Percentiles rank a stretch among this genome's conserved stretches.
phyloP scores from a whole-genome alignment of 2,888 invertebrate genomes.

The Drosophila fulvimacula region DNA sequence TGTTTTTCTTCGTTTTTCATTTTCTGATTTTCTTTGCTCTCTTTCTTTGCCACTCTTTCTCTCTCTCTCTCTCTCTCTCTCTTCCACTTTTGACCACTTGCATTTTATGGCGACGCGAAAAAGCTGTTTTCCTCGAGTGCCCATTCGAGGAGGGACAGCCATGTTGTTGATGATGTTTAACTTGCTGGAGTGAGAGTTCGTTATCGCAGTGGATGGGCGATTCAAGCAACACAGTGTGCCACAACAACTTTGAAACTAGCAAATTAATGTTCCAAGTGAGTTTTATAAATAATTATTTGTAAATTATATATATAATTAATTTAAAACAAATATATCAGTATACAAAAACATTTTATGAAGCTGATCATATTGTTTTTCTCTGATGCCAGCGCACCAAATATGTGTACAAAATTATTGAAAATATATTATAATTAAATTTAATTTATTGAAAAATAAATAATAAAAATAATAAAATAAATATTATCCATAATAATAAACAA shows the following conservation, averaged over 20 bases:
- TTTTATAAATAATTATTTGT: no score
- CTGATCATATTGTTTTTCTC: no score
- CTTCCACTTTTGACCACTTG: constrained; percentile 67
- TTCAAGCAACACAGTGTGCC: constrained; percentile 43
- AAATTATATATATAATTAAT: not conserved
- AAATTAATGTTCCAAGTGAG: not conserved
- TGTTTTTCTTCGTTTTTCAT: constrained; percentile 59
- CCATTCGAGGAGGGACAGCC: constrained; percentile 52
- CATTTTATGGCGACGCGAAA: constrained; percentile 79
- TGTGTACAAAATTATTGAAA: no score
- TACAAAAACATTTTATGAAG: no score
- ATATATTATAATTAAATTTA: no score
- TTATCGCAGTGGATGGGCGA: constrained; percentile 4
- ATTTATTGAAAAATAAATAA: no score
- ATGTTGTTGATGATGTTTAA: constrained; percentile 79
- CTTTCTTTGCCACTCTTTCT: no score
- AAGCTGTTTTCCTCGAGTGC: constrained; percentile 72
- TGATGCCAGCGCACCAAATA: no score
- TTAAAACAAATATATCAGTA: no score
- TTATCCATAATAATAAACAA: no score
- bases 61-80: constrained; percentile 12
- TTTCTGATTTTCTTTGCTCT: constrained; percentile 42
- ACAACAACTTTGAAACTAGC: not conserved
- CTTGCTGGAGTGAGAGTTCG: constrained; percentile 42
- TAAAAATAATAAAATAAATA: no score